Conservation (phyloP, 2,797 vertebrate species). For the Liasis olivaceus region DNA sequence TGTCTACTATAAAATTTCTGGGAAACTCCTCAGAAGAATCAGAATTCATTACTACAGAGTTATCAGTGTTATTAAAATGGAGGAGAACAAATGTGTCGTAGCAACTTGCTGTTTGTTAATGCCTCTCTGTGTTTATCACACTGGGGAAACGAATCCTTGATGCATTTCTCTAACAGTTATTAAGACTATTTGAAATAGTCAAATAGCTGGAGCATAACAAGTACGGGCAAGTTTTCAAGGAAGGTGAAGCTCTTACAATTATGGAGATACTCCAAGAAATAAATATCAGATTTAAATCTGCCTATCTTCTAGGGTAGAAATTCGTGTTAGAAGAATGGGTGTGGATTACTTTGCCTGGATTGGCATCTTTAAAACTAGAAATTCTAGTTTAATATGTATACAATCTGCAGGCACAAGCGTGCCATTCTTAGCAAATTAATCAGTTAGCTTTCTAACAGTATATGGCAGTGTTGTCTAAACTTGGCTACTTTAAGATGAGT, state of each 20-base stretch:
- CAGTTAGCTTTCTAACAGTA: neutral
- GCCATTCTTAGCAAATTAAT: neutral
- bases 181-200: conserved; percentile 3
- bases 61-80: neutral
- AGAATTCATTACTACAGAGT: neutral
- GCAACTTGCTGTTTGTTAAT: neutral
- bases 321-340: conserved; percentile 4
- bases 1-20: neutral
- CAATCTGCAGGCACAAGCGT: neutral
- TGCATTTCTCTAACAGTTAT: neutral
- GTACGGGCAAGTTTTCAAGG: conserved; percentile 6
- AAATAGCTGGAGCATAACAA: neutral
- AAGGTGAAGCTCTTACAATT: conserved; percentile 7
- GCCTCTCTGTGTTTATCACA: neutral
- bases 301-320: neutral
- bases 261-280: neutral
- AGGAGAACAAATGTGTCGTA: conserved; percentile 1
- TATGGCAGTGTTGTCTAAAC: too few relatives aligned
- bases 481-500: too few relatives aligned
- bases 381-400: neutral
- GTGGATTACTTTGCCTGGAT: neutral
- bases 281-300: conserved; percentile 4
- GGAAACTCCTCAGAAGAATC: neutral
- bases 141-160: conserved; percentile 11
- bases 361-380: conserved; percentile 8